Conservation (phyloP, 2,888 invertebrate genomes). For the Zaprionus bogoriensis region DNA sequence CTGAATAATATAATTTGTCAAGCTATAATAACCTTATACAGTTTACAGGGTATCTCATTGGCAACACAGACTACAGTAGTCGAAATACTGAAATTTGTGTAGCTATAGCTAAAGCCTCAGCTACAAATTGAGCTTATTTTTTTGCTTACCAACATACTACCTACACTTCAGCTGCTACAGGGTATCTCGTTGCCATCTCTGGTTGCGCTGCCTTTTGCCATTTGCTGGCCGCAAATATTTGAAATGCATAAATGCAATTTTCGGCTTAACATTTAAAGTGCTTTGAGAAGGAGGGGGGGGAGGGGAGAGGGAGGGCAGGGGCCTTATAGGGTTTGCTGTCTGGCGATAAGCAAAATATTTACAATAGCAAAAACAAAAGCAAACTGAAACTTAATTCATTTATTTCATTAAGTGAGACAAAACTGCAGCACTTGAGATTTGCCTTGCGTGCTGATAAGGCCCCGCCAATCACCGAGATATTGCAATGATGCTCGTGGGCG, state of each 20-base stretch:
- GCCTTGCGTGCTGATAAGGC: too few species aligned
- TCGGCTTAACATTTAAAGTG: slow-evolving; percentile 50
- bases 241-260: slow-evolving; percentile 67
- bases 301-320: neutral
- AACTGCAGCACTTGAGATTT: neutral
- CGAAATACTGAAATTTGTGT: too few species aligned
- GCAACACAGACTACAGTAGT: too few species aligned
- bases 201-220: slow-evolving; percentile 47
- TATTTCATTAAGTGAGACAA: neutral
- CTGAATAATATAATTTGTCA: too few species aligned
- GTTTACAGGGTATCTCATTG: too few species aligned
- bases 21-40: too few species aligned
- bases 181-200: neutral
- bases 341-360: slow-evolving; percentile 29
- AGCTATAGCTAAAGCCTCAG: too few species aligned
- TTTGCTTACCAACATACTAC: too few species aligned
- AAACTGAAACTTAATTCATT: slow-evolving; percentile 20
- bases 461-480: too few species aligned
- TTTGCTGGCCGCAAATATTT: slow-evolving; percentile 56
- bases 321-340: slow-evolving; percentile 4
- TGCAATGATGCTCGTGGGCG: too few species aligned
- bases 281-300: neutral
- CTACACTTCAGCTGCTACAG: too few species aligned
- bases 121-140: too few species aligned
- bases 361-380: neutral